Evolutionary conservation across 2,113 vertebrate species (phyloP).

Genomic region (Pachypanchax playfairii): DNA sequence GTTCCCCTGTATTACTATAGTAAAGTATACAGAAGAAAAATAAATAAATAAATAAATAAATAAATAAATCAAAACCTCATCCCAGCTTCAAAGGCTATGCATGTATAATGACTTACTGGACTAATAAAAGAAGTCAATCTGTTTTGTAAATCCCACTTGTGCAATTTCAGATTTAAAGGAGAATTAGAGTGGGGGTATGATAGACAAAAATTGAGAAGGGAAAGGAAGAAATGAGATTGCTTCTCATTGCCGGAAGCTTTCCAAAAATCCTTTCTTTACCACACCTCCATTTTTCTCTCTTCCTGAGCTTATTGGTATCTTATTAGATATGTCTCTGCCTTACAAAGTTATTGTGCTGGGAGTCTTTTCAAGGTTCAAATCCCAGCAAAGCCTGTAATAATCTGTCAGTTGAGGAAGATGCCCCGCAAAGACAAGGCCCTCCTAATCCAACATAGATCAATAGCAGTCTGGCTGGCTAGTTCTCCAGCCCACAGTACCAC

Average conservation of each 20-base stretch:
- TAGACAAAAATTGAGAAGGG: conserved; percentile 36
- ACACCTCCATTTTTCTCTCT: conserved; percentile 27
- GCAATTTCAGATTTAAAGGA: conserved; percentile 70
- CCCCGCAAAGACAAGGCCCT: conserved; percentile 74
- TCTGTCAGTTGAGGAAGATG: conserved; percentile 80
- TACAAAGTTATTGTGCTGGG: conserved; percentile 79
- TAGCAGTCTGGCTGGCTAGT: conserved; percentile 64
- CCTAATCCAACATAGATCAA: conserved; percentile 83
- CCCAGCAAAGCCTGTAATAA: conserved; percentile 81
- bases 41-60: no score
- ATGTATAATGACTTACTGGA: conserved; percentile 72
- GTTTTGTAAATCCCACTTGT: conserved; percentile 76
- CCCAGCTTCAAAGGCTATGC: conserved; percentile 63
- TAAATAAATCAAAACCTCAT: no score
- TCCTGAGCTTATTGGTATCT: conserved; percentile 76
- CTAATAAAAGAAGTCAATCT: conserved; percentile 75
- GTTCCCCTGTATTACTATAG: conserved; percentile 22
- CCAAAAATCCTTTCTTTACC: conserved; percentile 60
- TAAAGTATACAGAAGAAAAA: conserved; percentile 45
- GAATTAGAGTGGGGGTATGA: conserved; percentile 57
- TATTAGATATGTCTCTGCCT: conserved; percentile 79
- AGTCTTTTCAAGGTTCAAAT: conserved; percentile 78
- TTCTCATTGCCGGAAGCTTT: conserved; percentile 64
- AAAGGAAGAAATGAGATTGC: conserved; percentile 60
- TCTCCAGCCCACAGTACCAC: conserved; percentile 42